Base-by-base conservation (phyloP, 2,888 invertebrate species). In the Amphipyra berbera region DNA sequence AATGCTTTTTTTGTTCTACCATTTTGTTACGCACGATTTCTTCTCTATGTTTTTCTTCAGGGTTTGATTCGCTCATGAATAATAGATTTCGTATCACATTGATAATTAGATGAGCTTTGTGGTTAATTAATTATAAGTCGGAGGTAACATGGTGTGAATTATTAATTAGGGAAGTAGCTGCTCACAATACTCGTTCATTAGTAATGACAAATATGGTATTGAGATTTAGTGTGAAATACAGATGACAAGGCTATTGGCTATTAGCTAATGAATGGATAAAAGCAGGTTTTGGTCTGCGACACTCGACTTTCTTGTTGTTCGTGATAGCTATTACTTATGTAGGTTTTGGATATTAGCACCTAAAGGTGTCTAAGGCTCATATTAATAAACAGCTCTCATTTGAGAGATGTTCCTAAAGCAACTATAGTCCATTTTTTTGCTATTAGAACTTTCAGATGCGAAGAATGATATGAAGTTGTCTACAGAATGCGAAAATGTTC, bases 41-140 rank as follows among this genome's bases (percentile, higher is more conserved):
- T 41, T 63, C 9, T 46, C 6, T 37, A 54, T 33, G 44, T 58
- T 62, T 58, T 68, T 53, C 62, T 27, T 30, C 1, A 30, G 6
- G 47, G 57, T 71, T 67, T 67, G 33, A 27, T 42, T 54, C 10
- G 30, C 49, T 67, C 21, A 62, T 71, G 61, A 71, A 71, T 71
- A 71, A 71, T 71, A 40, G 44, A 71, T 55, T 54, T 35, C 15
- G 55, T 62, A 52, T 42, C 67, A 52, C 57, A 67, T 57, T 62
- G 62, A 58, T 71, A 71, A 71, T 70, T 55, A 71, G 62, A 58
- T 62, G 49, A 46, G 70, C 50, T 58, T 70, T 71, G 67, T 70
- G 21, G 15, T 40, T 70, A 67, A 62, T 70, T 67, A 58, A 66
- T 70, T 54, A 47, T 61, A 55, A 71, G 54, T 55, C 57, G 3